Conservation (phyloP, 2,113 vertebrate species). For the Nibea albiflora region DNA sequence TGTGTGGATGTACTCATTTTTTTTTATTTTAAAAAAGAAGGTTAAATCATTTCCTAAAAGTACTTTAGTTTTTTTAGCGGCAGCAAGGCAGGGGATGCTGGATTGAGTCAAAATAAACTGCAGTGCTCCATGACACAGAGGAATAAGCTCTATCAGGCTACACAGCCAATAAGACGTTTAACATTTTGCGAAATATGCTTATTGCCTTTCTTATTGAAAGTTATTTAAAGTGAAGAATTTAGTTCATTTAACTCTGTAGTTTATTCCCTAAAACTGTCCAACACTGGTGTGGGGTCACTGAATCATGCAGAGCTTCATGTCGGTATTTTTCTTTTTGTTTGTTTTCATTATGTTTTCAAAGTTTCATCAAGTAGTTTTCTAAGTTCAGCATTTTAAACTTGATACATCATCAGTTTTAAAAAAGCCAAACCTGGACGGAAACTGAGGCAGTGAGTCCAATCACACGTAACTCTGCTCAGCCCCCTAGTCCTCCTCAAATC, state of each 20-base stretch:
- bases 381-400: constrained; percentile 3
- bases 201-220: not conserved
- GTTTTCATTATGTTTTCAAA: not conserved
- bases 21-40: too few relatives aligned
- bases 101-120: not conserved
- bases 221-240: not conserved
- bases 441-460: not conserved
- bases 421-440: constrained; percentile 17
- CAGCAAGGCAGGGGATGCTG: too few relatives aligned
- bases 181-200: not conserved
- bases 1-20: not conserved
- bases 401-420: not conserved
- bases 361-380: not conserved
- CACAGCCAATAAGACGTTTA: not conserved
- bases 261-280: not conserved
- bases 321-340: constrained; percentile 2
- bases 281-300: not conserved
- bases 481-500: constrained; percentile 5
- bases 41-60: not conserved
- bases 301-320: not conserved
- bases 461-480: constrained; percentile 1
- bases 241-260: too few relatives aligned
- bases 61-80: too few relatives aligned
- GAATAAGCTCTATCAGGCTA: not conserved
- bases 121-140: not conserved